A percentile compares a stretch with the other conserved stretches of the same genome.
These are phyloP conservation scores for Schizothorax lantsangensis DNA, from an alignment of 2,797 vertebrate genomes.

Conservation along the genomic window DNA sequence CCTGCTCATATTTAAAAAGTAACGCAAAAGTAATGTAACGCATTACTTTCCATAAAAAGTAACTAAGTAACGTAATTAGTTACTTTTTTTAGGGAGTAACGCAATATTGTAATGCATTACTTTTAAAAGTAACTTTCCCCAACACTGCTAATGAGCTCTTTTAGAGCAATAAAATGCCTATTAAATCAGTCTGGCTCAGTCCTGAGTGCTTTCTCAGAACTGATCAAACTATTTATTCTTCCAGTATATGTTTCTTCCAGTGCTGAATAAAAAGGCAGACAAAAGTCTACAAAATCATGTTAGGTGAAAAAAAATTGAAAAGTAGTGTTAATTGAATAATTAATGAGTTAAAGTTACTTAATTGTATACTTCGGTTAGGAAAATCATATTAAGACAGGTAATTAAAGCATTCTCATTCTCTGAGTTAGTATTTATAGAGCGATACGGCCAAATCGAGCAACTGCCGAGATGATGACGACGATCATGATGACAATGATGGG, in stretches of 20 bases:
- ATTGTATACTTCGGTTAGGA: neutral
- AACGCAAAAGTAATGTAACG: no score
- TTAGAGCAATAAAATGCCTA: constrained; percentile 38
- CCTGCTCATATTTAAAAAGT: no score
- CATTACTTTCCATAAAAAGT: no score
- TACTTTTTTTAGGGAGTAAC: no score
- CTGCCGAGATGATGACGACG: neutral
- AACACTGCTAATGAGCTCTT: constrained; percentile 41
- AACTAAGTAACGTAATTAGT: no score
- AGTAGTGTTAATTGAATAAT: constrained; percentile 28
- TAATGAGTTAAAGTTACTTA: constrained; percentile 9
- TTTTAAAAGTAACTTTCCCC: no score
- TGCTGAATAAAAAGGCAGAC: neutral
- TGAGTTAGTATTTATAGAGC: constrained; percentile 35
- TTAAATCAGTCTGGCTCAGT: constrained; percentile 31
- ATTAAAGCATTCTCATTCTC: constrained; percentile 32
- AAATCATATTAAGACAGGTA: constrained; percentile 27
- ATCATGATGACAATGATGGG: constrained; percentile 48
- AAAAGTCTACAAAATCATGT: neutral
- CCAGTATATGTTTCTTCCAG: neutral
- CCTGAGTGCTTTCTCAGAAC: constrained; percentile 8
- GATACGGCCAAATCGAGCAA: neutral
- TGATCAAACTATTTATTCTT: neutral
- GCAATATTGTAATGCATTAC: no score
- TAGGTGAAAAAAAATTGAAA: constrained; percentile 4